Conservation (phyloP, 2,113 vertebrate species). For the Megaceryle torquata region DNA sequence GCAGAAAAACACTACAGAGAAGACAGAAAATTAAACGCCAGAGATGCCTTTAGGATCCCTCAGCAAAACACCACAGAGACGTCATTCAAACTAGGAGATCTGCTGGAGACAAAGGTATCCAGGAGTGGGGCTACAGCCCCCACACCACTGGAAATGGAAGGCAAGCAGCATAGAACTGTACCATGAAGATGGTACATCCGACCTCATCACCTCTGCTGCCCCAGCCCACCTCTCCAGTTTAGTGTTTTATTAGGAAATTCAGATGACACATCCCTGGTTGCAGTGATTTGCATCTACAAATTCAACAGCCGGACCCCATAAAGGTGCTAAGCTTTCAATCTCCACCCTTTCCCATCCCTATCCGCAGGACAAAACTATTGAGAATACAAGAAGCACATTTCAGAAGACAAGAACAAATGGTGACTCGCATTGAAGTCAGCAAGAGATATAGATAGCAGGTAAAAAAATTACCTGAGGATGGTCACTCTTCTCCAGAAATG, state of each 20-base stretch:
- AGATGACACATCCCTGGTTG: background rate
- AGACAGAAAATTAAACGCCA: background rate
- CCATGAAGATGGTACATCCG: background rate
- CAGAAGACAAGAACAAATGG: rapidly evolving
- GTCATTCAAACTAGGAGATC: background rate
- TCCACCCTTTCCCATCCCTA: background rate
- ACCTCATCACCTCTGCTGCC: background rate
- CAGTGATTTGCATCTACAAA: background rate
- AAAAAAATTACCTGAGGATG: background rate
- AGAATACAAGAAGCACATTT: background rate
- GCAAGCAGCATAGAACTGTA: background rate
- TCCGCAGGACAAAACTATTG: rapidly evolving
- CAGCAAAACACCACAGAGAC: background rate
- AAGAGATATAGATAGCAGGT: rapidly evolving
- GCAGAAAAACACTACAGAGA: slow-evolving; percentile 5
- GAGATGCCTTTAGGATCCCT: background rate
- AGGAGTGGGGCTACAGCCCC: background rate
- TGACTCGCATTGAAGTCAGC: background rate
- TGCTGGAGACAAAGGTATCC: background rate
- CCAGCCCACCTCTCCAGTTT: background rate
- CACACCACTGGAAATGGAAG: background rate
- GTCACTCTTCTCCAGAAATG: background rate
- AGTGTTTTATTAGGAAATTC: background rate
- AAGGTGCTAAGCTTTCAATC: background rate
- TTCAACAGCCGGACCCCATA: background rate